These are phyloP conservation scores for Podargus strigoides DNA, from an alignment of 2,797 vertebrate species.

Conservation along the genomic window DNA sequence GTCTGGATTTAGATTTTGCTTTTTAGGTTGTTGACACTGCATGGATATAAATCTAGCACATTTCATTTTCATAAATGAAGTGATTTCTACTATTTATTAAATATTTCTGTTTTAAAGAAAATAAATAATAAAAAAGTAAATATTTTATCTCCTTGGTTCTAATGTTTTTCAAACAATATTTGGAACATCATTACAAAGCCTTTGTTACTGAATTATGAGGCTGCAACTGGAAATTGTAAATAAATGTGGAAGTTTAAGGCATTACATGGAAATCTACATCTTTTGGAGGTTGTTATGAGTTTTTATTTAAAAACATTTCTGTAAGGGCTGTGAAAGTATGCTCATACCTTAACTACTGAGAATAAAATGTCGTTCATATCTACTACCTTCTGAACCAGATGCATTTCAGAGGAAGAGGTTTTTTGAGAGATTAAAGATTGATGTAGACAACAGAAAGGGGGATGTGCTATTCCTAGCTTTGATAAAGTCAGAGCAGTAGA, in stretches of 20 bases:
- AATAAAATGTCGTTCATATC: background rate
- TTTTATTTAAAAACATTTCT: background rate
- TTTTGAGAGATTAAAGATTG: background rate
- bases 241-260: background rate
- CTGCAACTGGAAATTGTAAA: background rate
- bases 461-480: background rate
- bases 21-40: background rate
- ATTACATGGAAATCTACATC: background rate
- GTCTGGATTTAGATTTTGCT: background rate
- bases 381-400: background rate
- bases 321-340: background rate
- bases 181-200: rapidly evolving
- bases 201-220: background rate
- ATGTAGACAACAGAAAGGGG: background rate
- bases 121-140: background rate
- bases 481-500: background rate
- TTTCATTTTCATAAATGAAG: background rate
- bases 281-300: background rate
- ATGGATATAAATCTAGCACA: background rate
- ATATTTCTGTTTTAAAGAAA: background rate
- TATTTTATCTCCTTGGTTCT: background rate
- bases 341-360: background rate
- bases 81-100: background rate
- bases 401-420: background rate
- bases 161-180: background rate